These are phyloP conservation scores for Chanos chanos DNA, from an alignment of 2,797 vertebrate genomes.

Conservation along the genomic window DNA sequence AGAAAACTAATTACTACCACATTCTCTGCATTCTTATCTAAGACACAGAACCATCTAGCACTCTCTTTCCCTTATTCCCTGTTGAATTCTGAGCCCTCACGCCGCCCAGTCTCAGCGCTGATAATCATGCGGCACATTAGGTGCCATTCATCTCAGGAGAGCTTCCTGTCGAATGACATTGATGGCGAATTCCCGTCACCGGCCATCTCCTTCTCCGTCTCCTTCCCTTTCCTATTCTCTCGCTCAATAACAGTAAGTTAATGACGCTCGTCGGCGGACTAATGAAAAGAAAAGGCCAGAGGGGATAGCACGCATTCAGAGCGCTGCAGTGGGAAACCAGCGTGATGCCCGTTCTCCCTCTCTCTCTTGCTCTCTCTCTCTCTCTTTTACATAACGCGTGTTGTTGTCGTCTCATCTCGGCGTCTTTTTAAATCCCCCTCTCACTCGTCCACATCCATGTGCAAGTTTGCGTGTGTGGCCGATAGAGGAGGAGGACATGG, in stretches of 20 bases:
- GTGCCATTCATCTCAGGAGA: too few species aligned
- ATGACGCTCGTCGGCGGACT: slow-evolving; percentile 6
- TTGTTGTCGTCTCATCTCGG: too few species aligned
- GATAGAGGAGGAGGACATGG: too few species aligned
- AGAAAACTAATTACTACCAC: neutral
- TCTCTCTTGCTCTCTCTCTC: neutral
- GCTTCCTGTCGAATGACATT: neutral
- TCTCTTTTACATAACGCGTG: neutral
- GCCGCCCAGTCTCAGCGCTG: too few species aligned
- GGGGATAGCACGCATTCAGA: slow-evolving; percentile 16
- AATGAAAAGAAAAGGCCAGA: slow-evolving; percentile 17
- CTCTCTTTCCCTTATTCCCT: too few species aligned
- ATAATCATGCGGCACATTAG: too few species aligned
- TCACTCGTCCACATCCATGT: too few species aligned
- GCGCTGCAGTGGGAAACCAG: neutral
- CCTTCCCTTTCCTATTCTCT: neutral
- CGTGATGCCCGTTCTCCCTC: too few species aligned
- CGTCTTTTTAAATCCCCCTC: too few species aligned
- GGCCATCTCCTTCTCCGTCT: neutral
- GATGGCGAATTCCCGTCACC: slow-evolving; percentile 14
- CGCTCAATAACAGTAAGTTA: slow-evolving; percentile 25
- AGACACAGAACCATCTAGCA: neutral
- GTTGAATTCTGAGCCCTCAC: too few species aligned
- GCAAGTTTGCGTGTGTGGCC: too few species aligned
- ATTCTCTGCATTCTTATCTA: too few species aligned